phyloP scores from a whole-genome alignment of 2,797 vertebrate genomes.

The Peromyscus nudipes region DNA sequence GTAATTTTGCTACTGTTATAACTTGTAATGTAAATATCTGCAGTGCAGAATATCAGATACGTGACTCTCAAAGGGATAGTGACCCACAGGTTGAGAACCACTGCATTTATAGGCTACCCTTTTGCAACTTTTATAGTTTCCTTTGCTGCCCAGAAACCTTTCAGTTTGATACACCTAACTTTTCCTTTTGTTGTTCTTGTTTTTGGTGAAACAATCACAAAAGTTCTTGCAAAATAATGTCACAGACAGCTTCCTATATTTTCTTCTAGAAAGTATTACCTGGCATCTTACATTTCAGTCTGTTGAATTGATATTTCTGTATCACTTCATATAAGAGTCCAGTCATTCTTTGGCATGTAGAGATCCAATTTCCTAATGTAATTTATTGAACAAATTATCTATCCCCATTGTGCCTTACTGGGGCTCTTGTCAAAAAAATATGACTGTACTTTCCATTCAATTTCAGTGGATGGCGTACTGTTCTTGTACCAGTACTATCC shows the following conservation, averaged over 20 bases:
- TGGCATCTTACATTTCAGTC: background rate
- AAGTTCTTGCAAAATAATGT: background rate
- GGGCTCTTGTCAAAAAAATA: background rate
- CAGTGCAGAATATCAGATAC: background rate
- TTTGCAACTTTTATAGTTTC: background rate
- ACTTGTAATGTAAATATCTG: background rate
- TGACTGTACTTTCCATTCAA: background rate
- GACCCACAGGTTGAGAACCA: background rate
- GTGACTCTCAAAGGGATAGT: too few relatives aligned
- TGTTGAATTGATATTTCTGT: background rate
- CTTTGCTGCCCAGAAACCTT: background rate
- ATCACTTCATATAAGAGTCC: background rate
- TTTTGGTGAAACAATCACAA: background rate
- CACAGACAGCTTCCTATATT: background rate
- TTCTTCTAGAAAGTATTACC: background rate
- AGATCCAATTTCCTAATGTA: background rate
- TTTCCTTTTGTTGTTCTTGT: background rate
- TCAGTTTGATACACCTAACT: background rate
- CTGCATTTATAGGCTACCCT: background rate
- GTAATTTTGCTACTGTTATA: background rate
- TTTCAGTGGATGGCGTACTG: background rate
- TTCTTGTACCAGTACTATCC: background rate
- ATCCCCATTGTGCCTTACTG: background rate
- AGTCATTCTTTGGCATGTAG: background rate
- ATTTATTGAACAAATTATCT: background rate